Percentiles rank a stretch among this genome's conserved stretches.
phyloP scores from a whole-genome alignment of 2,797 vertebrate species.

The Neosilurus mollespiculum region DNA sequence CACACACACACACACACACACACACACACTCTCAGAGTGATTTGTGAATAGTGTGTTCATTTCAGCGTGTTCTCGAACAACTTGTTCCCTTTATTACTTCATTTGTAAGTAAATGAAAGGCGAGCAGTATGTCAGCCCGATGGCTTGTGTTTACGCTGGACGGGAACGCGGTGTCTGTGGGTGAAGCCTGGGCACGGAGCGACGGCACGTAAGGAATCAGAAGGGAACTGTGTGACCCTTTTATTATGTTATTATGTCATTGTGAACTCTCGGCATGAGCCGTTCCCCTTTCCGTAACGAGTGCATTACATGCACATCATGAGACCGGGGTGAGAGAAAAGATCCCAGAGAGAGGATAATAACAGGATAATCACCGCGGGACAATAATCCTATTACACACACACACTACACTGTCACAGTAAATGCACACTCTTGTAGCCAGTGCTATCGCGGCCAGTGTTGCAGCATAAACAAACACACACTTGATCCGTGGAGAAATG shows the following conservation, averaged over 20 bases:
- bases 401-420: neutral
- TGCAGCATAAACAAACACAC: constrained; percentile 44
- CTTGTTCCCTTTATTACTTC: constrained; percentile 11
- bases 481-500: neutral
- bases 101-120: neutral
- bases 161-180: constrained; percentile 9
- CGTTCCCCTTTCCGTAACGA: constrained; percentile 12
- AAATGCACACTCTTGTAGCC: neutral
- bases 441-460: neutral
- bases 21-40: too few species aligned
- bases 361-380: neutral
- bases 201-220: neutral
- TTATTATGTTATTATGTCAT: constrained; percentile 31
- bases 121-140: neutral
- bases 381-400: constrained; percentile 9
- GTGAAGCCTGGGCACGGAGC: neutral
- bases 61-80: constrained; percentile 13
- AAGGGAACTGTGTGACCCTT: constrained; percentile 24
- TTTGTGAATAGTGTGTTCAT: constrained; percentile 7
- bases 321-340: constrained; percentile 38
- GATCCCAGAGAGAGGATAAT: neutral
- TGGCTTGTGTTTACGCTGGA: constrained; percentile 7
- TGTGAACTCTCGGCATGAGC: constrained; percentile 22
- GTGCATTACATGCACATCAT: constrained; percentile 42
- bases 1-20: constrained; percentile 39